phyloP scores from a whole-genome alignment of 2,888 invertebrate species.

The Lithophane ornitopus region DNA sequence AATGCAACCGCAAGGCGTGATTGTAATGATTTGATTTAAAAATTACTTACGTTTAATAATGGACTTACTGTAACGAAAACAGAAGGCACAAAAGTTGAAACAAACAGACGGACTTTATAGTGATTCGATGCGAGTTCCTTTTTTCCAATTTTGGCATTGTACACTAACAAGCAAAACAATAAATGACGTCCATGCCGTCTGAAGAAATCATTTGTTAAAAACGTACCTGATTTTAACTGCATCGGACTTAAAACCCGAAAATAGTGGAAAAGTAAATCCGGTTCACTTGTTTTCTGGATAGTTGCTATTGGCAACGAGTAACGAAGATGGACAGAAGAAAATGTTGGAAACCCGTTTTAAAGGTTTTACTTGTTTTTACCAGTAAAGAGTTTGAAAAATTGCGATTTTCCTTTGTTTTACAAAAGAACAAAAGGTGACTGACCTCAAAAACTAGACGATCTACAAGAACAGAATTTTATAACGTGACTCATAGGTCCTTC shows the following conservation, averaged over 20 bases:
- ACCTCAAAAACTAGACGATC: background rate
- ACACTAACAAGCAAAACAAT: slow-evolving; percentile 47
- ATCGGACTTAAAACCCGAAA: background rate
- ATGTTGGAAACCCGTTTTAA: background rate
- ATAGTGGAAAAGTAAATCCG: background rate
- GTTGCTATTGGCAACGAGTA: background rate
- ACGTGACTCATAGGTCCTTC: slow-evolving; percentile 5
- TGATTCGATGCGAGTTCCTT: background rate
- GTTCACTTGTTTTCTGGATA: background rate
- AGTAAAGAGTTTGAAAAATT: no score
- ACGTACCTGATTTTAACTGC: slow-evolving; percentile 17
- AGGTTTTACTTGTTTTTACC: background rate
- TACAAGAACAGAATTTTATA: background rate
- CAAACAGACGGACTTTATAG: background rate
- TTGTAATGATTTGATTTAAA: background rate
- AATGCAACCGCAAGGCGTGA: background rate
- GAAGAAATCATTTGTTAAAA: background rate
- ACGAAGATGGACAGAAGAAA: background rate
- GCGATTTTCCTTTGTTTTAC: background rate
- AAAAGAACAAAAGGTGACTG: background rate
- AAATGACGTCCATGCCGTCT: background rate
- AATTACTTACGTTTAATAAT: background rate
- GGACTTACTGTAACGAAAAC: background rate
- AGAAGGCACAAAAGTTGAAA: background rate
- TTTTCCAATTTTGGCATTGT: background rate